A percentile compares a stretch with the other conserved stretches of the same genome.
These are phyloP conservation scores for Gobius niger DNA, from an alignment of 2,113 vertebrate genomes.

Conservation along the genomic window DNA sequence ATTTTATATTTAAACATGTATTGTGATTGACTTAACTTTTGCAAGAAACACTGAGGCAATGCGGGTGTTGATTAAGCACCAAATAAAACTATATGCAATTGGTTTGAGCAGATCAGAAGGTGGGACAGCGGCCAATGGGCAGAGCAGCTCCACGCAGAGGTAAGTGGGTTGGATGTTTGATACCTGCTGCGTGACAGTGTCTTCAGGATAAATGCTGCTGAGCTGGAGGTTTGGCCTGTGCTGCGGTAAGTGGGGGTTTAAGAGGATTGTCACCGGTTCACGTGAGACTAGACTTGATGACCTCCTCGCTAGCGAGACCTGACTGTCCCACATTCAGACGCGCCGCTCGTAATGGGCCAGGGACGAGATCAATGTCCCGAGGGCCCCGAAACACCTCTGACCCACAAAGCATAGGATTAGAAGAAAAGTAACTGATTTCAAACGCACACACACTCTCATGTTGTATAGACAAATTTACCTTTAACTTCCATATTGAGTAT, in stretches of 20 bases:
- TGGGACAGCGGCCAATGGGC: not conserved
- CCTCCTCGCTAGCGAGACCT: slow-evolving; percentile 53
- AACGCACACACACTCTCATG: no score
- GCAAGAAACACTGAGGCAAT: not conserved
- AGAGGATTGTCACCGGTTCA: slow-evolving; percentile 70
- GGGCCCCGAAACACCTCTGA: not conserved
- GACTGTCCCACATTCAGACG: slow-evolving; percentile 63
- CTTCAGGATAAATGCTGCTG: slow-evolving; percentile 65
- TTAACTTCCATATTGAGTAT: no score
- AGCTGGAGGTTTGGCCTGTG: slow-evolving; percentile 58
- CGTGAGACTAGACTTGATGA: slow-evolving; percentile 63
- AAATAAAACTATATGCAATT: not conserved
- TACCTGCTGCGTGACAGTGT: slow-evolving; percentile 62
- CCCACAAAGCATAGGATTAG: not conserved
- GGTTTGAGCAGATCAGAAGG: not conserved
- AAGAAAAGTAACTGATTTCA: not conserved
- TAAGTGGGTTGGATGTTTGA: slow-evolving; percentile 41
- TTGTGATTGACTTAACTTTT: no score
- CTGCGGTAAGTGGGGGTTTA: slow-evolving; percentile 62
- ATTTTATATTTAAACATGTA: no score
- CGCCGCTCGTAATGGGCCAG: slow-evolving; percentile 20
- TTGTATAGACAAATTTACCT: no score
- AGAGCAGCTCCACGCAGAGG: not conserved
- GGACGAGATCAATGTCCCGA: slow-evolving; percentile 15
- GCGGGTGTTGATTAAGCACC: not conserved